Percentiles rank a stretch among this genome's conserved stretches.
Evolutionary conservation across 2,888 invertebrate species (phyloP).

Genomic region (Machimus rusticus): DNA sequence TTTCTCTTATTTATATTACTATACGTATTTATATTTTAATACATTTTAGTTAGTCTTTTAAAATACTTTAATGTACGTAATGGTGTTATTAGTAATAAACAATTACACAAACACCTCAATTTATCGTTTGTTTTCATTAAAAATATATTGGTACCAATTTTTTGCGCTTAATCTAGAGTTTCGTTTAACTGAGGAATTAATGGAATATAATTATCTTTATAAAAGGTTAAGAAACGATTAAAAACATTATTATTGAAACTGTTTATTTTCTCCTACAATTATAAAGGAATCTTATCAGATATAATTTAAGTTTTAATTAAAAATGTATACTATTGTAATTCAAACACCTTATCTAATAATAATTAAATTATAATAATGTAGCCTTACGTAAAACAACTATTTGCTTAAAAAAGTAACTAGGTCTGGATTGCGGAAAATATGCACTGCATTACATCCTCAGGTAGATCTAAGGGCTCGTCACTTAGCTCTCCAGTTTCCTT

Average conservation of each 20-base stretch:
- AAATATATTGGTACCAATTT: too few species aligned
- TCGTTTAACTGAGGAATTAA: too few species aligned
- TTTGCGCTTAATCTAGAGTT: too few species aligned
- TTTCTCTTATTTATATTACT: conserved; percentile 8
- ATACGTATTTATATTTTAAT: conserved; percentile 27
- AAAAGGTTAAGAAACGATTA: background rate
- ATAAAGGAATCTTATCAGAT: background rate
- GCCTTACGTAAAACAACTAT: background rate
- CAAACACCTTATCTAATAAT: background rate
- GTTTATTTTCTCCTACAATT: background rate
- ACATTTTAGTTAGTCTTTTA: background rate
- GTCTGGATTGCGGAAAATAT: conserved; percentile 53
- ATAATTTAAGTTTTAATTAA: too few species aligned
- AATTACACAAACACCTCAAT: background rate
- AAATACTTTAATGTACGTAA: background rate
- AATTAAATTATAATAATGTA: background rate
- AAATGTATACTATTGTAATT: background rate
- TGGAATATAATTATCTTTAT: background rate
- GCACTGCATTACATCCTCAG: conserved; percentile 59
- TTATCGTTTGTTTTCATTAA: background rate
- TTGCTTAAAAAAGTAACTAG: background rate
- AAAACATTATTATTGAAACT: background rate
- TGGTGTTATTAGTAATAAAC: background rate
- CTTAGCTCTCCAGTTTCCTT: conserved; percentile 57
- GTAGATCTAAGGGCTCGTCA: conserved; percentile 60